Conservation (phyloP, 2,113 vertebrate genomes). For the Echinops telfairi region DNA sequence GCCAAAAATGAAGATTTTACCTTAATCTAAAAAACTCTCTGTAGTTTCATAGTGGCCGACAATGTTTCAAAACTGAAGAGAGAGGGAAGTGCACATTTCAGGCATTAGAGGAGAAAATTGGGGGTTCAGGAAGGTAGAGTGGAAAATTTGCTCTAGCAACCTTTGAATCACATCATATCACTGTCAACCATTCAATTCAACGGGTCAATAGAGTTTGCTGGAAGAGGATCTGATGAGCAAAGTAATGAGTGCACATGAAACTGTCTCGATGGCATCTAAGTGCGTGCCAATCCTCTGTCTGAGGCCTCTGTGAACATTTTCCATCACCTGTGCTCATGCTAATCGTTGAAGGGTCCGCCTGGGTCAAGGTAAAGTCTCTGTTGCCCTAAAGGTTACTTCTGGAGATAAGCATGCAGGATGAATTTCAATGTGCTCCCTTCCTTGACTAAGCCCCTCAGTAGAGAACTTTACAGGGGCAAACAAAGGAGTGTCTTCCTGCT, state of each 20-base stretch:
- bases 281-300: not conserved
- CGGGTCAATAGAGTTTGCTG: not conserved
- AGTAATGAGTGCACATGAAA: not conserved
- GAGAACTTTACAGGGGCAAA: not conserved
- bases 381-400: not conserved
- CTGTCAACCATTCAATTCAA: not conserved
- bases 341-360: not conserved
- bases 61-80: not conserved
- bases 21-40: constrained; percentile 14
- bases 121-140: not conserved
- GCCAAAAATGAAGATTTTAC: not conserved
- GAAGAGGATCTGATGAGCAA: not conserved
- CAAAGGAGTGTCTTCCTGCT: no score
- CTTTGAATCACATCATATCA: not conserved
- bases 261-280: not conserved
- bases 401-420: not conserved
- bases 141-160: not conserved
- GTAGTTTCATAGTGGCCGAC: not conserved
- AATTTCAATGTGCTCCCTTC: not conserved
- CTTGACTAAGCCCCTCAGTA: not conserved
- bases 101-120: not conserved
- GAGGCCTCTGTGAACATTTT: constrained; percentile 65
- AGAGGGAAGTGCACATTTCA: not conserved
- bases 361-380: not conserved
- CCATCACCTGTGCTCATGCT: not conserved